These are phyloP conservation scores for Formica aserva DNA, from an alignment of 2,888 invertebrate species.

Conservation along the genomic window DNA sequence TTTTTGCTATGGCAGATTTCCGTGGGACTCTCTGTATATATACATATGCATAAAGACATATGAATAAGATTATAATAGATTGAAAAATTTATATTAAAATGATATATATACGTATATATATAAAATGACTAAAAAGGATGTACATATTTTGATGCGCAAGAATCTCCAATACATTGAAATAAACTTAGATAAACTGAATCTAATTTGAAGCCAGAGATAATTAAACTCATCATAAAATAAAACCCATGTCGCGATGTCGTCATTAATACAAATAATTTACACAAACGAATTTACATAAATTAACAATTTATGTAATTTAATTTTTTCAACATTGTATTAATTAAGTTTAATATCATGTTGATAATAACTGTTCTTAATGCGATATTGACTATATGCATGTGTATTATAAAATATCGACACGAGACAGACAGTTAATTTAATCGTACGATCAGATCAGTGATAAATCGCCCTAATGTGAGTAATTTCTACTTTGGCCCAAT, in stretches of 20 bases:
- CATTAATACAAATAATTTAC: conserved; percentile 36
- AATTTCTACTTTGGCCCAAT: conserved; percentile 61
- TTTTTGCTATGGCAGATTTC: background rate
- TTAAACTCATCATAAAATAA: conserved; percentile 32
- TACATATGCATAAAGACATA: background rate
- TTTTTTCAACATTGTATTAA: background rate
- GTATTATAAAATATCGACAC: conserved; percentile 34
- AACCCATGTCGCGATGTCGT: background rate
- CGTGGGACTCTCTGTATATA: background rate
- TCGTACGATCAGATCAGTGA: conserved; percentile 23
- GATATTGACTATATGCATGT: conserved; percentile 11
- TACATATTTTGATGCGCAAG: conserved; percentile 7
- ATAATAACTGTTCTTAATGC: background rate
- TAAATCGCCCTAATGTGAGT: conserved; percentile 38
- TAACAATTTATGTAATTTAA: too few species aligned
- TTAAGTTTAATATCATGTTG: conserved; percentile 17
- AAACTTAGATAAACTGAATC: background rate
- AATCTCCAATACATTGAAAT: conserved; percentile 25
- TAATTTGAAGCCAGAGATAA: conserved; percentile 12
- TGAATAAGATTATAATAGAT: conserved; percentile 17
- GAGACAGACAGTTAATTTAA: conserved; percentile 12
- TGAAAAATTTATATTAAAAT: conserved; percentile 45
- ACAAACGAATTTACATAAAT: conserved; percentile 19
- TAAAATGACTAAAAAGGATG: conserved; percentile 36
- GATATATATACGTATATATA: conserved; percentile 31